phyloP scores from a whole-genome alignment of 2,113 vertebrate species.

The Catharus fuscescens region DNA sequence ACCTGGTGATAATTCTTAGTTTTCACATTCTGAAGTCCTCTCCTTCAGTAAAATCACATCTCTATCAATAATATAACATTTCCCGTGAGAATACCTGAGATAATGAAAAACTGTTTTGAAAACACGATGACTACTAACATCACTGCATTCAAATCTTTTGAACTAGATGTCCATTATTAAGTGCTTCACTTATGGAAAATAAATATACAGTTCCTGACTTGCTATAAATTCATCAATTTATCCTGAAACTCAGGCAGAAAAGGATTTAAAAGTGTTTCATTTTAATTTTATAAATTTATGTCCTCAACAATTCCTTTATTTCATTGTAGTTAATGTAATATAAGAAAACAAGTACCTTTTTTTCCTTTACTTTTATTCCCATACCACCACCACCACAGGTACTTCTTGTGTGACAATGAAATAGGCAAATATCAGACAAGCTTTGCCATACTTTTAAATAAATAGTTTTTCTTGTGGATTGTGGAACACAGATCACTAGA shows the following conservation, averaged over 20 bases:
- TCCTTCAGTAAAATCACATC: neutral
- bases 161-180: neutral
- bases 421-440: neutral
- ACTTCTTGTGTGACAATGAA: neutral
- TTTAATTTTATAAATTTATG: neutral
- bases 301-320: neutral
- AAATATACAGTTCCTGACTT: neutral
- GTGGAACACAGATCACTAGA: neutral
- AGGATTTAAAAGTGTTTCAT: neutral
- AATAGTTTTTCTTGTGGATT: neutral
- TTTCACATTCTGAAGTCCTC: neutral
- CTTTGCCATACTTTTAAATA: neutral
- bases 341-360: neutral
- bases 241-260: neutral
- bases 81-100: neutral
- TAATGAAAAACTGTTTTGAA: neutral
- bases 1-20: neutral
- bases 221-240: neutral
- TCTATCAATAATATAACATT: neutral
- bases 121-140: neutral
- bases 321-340: neutral
- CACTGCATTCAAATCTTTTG: neutral
- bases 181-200: neutral
- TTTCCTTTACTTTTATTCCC: rapidly evolving
- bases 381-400: neutral